Percentiles rank a stretch among this genome's conserved stretches.
Conservation (phyloP, 2,888 invertebrate genomes). For the Lasiommata megera region DNA sequence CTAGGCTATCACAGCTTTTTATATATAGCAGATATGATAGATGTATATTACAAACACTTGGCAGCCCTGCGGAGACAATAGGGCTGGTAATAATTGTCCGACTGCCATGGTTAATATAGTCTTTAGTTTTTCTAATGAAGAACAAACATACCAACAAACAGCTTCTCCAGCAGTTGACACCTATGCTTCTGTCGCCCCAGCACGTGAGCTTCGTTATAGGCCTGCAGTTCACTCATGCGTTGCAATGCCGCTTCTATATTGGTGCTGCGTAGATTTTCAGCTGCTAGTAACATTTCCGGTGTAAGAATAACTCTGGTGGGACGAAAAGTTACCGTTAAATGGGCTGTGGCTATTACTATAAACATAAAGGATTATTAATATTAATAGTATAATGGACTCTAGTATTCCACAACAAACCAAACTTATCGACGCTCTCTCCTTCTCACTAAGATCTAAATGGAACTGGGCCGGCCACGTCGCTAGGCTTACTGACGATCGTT, state of each 20-base stretch:
- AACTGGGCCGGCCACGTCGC: too few species aligned
- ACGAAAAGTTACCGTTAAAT: too few species aligned
- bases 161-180: constrained; percentile 49
- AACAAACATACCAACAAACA: constrained; percentile 53
- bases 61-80: constrained; percentile 31
- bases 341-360: too few species aligned
- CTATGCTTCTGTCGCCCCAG: constrained; percentile 53
- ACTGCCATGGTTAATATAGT: constrained; percentile 43
- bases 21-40: background rate
- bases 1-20: too few species aligned
- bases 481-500: too few species aligned
- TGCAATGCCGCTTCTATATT: constrained; percentile 51
- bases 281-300: constrained; percentile 50
- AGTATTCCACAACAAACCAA: too few species aligned
- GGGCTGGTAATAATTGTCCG: constrained; percentile 45
- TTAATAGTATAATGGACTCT: too few species aligned
- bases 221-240: constrained; percentile 59
- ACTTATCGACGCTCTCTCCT: too few species aligned
- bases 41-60: background rate
- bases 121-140: background rate
- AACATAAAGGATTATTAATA: too few species aligned
- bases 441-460: too few species aligned
- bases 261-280: constrained; percentile 43
- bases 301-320: constrained; percentile 55
- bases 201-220: constrained; percentile 50